A percentile compares a stretch with the other conserved stretches of the same genome.
Evolutionary conservation across 2,888 invertebrate genomes (phyloP).

Genomic region (Mesoligia furuncula): DNA sequence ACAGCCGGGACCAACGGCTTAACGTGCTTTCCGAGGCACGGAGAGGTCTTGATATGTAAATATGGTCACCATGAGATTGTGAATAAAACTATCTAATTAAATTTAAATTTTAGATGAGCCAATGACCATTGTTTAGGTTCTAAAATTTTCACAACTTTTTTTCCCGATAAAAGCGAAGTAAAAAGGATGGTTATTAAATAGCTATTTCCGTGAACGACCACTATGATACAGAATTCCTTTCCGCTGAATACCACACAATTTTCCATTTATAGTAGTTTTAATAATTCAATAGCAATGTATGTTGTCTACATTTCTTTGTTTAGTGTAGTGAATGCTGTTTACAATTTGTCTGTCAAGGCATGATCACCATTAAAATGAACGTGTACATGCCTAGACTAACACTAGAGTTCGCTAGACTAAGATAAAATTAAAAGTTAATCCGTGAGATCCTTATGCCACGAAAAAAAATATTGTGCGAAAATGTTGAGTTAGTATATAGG

Average conservation of each 20-base stretch:
- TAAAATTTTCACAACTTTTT: not conserved
- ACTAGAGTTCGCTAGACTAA: not conserved
- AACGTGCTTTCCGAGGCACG: too few species aligned
- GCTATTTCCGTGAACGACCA: not conserved
- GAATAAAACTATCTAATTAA: too few species aligned
- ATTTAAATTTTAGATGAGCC: too few species aligned
- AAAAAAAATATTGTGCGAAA: not conserved
- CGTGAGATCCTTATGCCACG: not conserved
- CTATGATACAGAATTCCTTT: slow-evolving; percentile 40
- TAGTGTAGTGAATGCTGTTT: not conserved
- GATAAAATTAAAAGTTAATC: not conserved
- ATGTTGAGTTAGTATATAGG: not conserved
- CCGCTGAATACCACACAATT: slow-evolving; percentile 35
- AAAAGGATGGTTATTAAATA: not conserved
- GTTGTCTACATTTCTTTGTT: not conserved
- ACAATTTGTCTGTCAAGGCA: not conserved
- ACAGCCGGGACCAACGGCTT: too few species aligned
- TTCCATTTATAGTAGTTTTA: slow-evolving; percentile 40
- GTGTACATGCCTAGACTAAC: not conserved
- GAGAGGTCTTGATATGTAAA: too few species aligned
- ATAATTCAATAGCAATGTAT: slow-evolving; percentile 26
- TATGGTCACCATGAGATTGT: too few species aligned
- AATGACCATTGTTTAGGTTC: too few species aligned
- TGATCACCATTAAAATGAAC: not conserved
- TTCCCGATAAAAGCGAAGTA: not conserved